phyloP scores from a whole-genome alignment of 1,140 invertebrate genomes.

The Liolophura sinensis region DNA sequence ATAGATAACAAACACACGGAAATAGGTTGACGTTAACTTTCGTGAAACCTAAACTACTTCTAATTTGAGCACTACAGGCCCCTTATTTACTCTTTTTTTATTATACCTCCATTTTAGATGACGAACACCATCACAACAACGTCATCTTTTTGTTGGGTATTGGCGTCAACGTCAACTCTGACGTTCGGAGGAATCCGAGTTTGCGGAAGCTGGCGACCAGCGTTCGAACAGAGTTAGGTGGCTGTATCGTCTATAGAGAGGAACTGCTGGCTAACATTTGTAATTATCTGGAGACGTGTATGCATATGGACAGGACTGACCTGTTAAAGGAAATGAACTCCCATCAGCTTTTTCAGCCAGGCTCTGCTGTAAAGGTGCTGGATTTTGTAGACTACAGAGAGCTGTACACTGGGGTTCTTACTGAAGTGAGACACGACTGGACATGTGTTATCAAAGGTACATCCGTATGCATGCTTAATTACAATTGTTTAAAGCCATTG shows the following conservation, averaged over 20 bases:
- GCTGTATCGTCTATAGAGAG: conserved; percentile 18
- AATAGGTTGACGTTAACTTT: too few species aligned
- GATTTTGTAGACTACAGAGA: too few species aligned
- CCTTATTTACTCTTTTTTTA: not conserved
- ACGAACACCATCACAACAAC: not conserved
- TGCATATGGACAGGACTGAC: conserved; percentile 7
- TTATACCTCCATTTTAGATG: not conserved
- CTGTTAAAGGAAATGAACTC: conserved; percentile 10
- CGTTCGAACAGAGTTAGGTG: conserved; percentile 25
- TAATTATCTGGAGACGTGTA: conserved; percentile 19
- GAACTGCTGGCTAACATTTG: conserved; percentile 25
- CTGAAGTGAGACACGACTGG: too few species aligned
- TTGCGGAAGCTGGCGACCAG: conserved; percentile 31
- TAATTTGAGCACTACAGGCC: not conserved
- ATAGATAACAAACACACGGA: too few species aligned
- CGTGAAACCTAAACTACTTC: too few species aligned
- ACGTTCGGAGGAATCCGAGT: conserved; percentile 22
- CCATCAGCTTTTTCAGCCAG: conserved; percentile 7
- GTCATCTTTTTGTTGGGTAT: conserved; percentile 28
- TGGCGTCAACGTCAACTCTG: conserved; percentile 41
- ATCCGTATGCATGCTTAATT: too few species aligned
- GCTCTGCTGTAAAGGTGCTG: conserved; percentile 2
- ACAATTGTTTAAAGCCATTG: too few species aligned
- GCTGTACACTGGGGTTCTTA: too few species aligned
- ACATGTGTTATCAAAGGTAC: too few species aligned